Base-by-base conservation (phyloP, 2,113 vertebrate genomes). In the Boleophthalmus pectinirostris region DNA sequence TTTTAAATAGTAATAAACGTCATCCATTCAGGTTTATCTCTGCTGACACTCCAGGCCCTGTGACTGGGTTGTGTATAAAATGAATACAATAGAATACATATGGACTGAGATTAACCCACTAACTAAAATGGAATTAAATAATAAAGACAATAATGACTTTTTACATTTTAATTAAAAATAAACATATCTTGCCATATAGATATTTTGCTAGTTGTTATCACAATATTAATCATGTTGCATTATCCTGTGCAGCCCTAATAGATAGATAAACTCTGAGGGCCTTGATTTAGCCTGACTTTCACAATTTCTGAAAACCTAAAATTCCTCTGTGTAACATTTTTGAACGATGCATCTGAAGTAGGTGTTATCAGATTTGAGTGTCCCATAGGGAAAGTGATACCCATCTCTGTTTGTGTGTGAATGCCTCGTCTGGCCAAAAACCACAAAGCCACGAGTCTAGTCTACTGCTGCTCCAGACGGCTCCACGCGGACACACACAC, bases 381-480 rank as follows among this genome's bases (percentile, higher is more conserved):
- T 38, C 33, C 33, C 61, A 43, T 43, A 64, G 9, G 29, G 61
- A 64, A 38, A 64, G 61, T 18, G 61, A 64, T 64, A 64, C 33
- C 61, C 33, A 16, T 64, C 33, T 64, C 68, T 46, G 63, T 57
- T 68, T 70, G 54, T 68, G 35, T 66, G 25, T 38, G 38, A 54
- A 24, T 43, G 54, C 63, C 49, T 47, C 18, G 78, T 82, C 72
- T 82, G 74, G 85, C 80, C 73, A 82, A 85, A 66, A 87, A 85
- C 75, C 74, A 75, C 81, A 82, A 86, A 74, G 54, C 58, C 61
- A 75, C 66, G 75, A 75, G 77, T 75, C 35, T 58, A 75, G 77
- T 75, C 35, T 58, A 81, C 74, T 82, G 81, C 84, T 81, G 80
- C 25, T 79, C 24, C 78, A 87, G 82, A 88, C 90, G 70, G 78